Base-by-base conservation (phyloP, 2,888 invertebrate species). In the Neelides folsomi region DNA sequence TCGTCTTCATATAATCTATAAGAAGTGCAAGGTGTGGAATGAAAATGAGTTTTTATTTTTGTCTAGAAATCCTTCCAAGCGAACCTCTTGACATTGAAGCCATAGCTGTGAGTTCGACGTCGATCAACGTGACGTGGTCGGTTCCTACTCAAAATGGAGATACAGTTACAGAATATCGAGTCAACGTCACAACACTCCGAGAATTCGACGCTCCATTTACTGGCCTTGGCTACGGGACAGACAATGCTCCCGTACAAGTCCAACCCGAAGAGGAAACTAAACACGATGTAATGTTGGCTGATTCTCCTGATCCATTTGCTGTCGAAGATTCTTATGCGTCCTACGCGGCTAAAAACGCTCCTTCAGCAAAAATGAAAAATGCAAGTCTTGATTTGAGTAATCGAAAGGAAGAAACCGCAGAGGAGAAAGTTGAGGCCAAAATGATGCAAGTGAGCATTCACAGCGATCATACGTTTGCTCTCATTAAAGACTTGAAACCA, bases 61-160 rank as follows among this genome's bases (percentile, higher is more conserved):
- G 44, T 68, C 5, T 71, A 82, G 82, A 82, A 70, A 72, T 83
- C 1, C 74, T 87, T 27, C 86, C 87, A 46, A 82, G 83, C 65
- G 77, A 79, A 46, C 86, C 87, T 16, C 76, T 79, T 68, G 76
- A 79, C 57, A 76, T 86, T 0, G 79, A 79, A 70, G 81, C 83
- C 2, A 82, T 83, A 64, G 77, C 83, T 7, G 68, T 84, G 9
- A 80, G 80, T 41, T 83, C 85, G 62, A 81, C 79, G 56, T 79
- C 82, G 45, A 69, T 86, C 3, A 79, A 79, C 66, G 77, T 86
- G 1, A 75, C 79, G 13, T 87, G 87, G 87, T 71, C 71, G 1
- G 72, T 76, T 1, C 85, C 86, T 0, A 66, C 73, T 6, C 76
- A 79, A 47, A 79, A 83, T 66, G 68, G 76, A 10, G 79, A 82